Percentiles rank a stretch among this genome's conserved stretches.
phyloP scores from a whole-genome alignment of 2,888 invertebrate genomes.

The Eristalinus sepulchralis region DNA sequence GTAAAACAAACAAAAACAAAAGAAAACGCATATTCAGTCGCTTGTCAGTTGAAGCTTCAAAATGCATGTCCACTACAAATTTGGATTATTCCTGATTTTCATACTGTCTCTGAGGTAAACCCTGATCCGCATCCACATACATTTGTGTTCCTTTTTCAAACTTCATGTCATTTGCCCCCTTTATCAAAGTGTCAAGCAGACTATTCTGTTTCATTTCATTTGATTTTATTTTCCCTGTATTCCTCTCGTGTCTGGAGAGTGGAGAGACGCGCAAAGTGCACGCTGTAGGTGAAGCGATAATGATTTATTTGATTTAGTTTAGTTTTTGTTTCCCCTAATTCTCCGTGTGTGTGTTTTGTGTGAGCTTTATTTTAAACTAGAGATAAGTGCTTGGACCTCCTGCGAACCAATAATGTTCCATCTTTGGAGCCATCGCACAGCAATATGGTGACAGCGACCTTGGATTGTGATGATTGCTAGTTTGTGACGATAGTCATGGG shows the following conservation, averaged over 20 bases:
- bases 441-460: background rate
- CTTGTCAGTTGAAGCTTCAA: background rate
- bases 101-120: conserved; percentile 78
- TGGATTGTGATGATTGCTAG: background rate
- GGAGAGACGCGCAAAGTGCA: conserved; percentile 37
- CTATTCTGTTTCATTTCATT: conserved; percentile 1
- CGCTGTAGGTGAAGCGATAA: conserved; percentile 42
- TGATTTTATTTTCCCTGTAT: background rate
- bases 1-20: conserved; percentile 27
- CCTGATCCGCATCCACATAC: background rate
- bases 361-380: background rate
- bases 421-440: background rate
- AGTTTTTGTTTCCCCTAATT: background rate
- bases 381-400: background rate
- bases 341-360: background rate
- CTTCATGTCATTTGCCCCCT: conserved; percentile 14
- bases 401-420: background rate
- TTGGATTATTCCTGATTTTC: conserved; percentile 79
- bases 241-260: background rate
- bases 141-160: background rate
- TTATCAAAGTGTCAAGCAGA: conserved; percentile 57
- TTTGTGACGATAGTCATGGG: background rate
- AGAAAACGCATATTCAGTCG: background rate
- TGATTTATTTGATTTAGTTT: conserved; percentile 42
- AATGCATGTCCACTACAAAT: conserved; percentile 79